Conservation (phyloP, 2,113 vertebrate genomes). For the Myodes glareolus region DNA sequence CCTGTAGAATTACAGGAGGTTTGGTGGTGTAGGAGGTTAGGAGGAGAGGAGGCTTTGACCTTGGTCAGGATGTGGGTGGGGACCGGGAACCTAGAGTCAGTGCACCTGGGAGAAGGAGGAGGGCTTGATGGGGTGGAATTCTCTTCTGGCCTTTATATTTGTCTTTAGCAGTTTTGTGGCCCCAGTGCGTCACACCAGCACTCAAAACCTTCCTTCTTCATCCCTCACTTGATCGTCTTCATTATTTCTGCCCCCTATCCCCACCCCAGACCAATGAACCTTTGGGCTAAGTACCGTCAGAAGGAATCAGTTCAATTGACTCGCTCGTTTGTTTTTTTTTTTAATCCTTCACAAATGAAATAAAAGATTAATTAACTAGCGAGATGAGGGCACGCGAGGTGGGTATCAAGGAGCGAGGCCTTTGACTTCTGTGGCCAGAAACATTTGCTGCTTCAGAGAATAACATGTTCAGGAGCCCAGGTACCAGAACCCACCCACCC, state of each 20-base stretch:
- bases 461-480: not conserved
- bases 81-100: not conserved
- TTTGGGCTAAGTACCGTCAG: not conserved
- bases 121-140: too few species aligned
- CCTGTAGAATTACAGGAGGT: not conserved
- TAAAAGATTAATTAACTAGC: not conserved
- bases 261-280: not conserved
- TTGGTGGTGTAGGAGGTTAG: not conserved
- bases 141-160: not conserved
- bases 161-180: not conserved
- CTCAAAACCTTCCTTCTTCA: not conserved
- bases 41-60: not conserved
- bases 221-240: not conserved
- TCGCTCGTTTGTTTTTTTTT: not conserved
- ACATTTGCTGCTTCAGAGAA: not conserved
- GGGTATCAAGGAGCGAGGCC: not conserved
- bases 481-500: not conserved
- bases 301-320: not conserved
- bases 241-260: not conserved
- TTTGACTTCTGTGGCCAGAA: not conserved
- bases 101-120: not conserved
- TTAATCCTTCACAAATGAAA: not conserved
- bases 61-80: not conserved
- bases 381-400: slow-evolving; percentile 6
- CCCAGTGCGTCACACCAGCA: not conserved